Conservation (phyloP, 2,888 invertebrate genomes). For the Hermaeophaga mercurialis region DNA sequence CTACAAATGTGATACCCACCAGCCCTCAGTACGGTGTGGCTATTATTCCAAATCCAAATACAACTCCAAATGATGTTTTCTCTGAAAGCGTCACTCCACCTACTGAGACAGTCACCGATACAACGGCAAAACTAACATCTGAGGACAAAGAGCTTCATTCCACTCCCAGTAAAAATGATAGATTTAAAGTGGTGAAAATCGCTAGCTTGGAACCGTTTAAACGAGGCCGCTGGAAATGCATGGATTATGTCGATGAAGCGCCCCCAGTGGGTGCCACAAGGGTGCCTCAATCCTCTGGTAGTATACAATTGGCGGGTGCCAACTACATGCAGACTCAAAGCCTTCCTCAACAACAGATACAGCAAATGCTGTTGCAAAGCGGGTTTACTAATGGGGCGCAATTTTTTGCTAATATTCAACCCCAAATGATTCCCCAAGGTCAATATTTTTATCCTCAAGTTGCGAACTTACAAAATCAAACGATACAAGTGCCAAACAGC, state of each 20-base stretch:
- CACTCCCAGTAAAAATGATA: constrained; percentile 62
- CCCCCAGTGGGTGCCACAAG: constrained; percentile 46
- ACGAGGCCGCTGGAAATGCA: constrained; percentile 77
- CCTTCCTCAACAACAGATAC: constrained; percentile 58
- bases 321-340: constrained; percentile 57
- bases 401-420: constrained; percentile 51
- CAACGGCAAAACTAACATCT: constrained; percentile 56
- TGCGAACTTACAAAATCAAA: constrained; percentile 51
- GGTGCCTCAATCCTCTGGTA: constrained; percentile 48
- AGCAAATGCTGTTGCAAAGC: constrained; percentile 56
- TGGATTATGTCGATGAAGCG: constrained; percentile 76
- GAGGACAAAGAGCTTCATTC: constrained; percentile 64
- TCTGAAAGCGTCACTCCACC: constrained; percentile 44
- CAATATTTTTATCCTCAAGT: constrained; percentile 38
- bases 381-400: constrained; percentile 50
- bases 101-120: constrained; percentile 38
- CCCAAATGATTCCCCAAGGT: constrained; percentile 41
- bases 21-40: constrained; percentile 70
- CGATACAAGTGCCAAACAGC: constrained; percentile 47
- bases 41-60: constrained; percentile 60
- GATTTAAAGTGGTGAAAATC: constrained; percentile 80
- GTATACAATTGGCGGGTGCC: constrained; percentile 45
- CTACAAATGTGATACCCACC: constrained; percentile 64
- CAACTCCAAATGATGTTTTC: constrained; percentile 45
- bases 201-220: constrained; percentile 77